phyloP scores from a whole-genome alignment of 2,888 invertebrate species.

The Caradrina kadenii region DNA sequence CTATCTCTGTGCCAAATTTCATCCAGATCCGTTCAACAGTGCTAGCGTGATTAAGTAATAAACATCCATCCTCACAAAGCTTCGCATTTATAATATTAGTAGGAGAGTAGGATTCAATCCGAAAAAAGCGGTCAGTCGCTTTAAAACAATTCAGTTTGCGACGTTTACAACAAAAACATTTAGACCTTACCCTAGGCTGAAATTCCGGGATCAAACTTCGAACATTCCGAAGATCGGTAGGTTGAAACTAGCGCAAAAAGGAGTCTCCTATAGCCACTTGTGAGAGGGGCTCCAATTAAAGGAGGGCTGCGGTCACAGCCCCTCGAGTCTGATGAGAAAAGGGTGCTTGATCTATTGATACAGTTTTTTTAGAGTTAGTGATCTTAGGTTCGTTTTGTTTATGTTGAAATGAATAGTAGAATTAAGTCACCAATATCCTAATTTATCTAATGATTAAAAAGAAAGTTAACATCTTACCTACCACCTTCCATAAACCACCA shows the following conservation, averaged over 20 bases:
- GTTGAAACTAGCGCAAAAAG: slow-evolving; percentile 33
- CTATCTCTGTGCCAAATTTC: too few relatives aligned
- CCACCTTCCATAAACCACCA: background rate
- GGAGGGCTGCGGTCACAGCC: slow-evolving; percentile 41
- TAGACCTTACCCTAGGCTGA: slow-evolving; percentile 1
- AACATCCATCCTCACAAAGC: too few relatives aligned
- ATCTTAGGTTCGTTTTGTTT: background rate
- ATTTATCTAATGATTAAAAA: background rate
- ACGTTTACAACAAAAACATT: slow-evolving; percentile 17
- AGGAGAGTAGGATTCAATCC: background rate
- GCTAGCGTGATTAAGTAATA: too few relatives aligned
- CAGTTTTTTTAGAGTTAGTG: slow-evolving; percentile 7
- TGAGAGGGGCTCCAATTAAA: slow-evolving; percentile 23
- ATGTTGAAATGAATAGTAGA: too few relatives aligned
- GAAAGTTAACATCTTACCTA: too few relatives aligned
- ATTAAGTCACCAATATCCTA: too few relatives aligned
- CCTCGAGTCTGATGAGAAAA: slow-evolving; percentile 6
- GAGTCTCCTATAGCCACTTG: slow-evolving; percentile 3
- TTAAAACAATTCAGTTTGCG: slow-evolving; percentile 16
- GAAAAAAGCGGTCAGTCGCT: background rate
- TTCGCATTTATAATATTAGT: too few relatives aligned
- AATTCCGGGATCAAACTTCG: slow-evolving; percentile 33
- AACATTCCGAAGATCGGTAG: slow-evolving; percentile 21
- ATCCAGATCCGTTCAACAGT: too few relatives aligned
- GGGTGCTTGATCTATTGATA: slow-evolving; percentile 41